Evolutionary conservation across 2,797 vertebrate genomes (phyloP).

Genomic region (Botia almorhae): DNA sequence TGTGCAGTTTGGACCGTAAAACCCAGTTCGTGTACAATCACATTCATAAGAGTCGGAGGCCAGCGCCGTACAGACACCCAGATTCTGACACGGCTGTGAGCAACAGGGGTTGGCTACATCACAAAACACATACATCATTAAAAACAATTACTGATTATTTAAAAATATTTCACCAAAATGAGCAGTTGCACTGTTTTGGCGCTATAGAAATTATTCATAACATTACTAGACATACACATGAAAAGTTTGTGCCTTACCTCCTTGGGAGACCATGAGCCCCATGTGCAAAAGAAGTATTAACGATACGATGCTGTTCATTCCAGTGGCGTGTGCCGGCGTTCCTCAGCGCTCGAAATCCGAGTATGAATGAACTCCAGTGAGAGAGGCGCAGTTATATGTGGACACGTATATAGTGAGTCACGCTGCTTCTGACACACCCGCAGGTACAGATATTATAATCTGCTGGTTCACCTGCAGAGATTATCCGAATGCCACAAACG

Average conservation of each 20-base stretch:
- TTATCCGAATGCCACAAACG: neutral
- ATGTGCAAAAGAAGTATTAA: conserved; percentile 66
- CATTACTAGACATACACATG: too few relatives aligned
- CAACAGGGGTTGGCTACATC: conserved; percentile 89
- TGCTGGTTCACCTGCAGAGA: neutral
- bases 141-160: too few relatives aligned
- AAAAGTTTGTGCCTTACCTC: too few relatives aligned
- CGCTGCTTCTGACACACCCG: neutral
- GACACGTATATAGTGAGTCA: neutral
- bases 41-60: conserved; percentile 85
- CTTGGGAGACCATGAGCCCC: conserved; percentile 67
- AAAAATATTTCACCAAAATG: too few relatives aligned
- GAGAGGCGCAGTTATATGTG: conserved; percentile 41
- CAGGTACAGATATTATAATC: neutral
- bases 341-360: conserved; percentile 13
- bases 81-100: conserved; percentile 92
- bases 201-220: too few relatives aligned
- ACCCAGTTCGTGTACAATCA: conserved; percentile 95
- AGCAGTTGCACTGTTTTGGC: too few relatives aligned
- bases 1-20: conserved; percentile 88
- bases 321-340: conserved; percentile 51
- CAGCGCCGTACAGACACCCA: conserved; percentile 83
- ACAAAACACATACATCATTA: conserved; percentile 15
- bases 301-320: conserved; percentile 69
- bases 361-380: conserved; percentile 33